phyloP scores from a whole-genome alignment of 2,888 invertebrate species.

The Hyalella azteca region DNA sequence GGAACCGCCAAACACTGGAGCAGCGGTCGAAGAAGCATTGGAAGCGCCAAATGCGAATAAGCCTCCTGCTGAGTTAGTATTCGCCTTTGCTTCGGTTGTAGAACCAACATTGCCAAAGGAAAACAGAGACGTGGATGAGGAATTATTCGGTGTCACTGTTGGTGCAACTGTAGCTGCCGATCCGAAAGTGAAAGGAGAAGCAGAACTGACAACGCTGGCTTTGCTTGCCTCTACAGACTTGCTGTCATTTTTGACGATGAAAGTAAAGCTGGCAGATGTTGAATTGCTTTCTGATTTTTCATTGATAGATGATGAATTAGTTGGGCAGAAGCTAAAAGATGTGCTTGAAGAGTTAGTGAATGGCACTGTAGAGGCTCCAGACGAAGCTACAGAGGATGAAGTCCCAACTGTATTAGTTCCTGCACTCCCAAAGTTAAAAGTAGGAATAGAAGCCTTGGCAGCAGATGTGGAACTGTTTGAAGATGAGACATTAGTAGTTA shows the following conservation, averaged over 20 bases:
- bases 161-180: slow-evolving; percentile 23
- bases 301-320: not conserved
- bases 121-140: slow-evolving; percentile 38
- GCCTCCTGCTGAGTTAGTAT: not conserved
- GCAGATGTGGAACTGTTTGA: not conserved
- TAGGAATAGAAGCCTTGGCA: not conserved
- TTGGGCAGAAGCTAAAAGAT: not conserved
- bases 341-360: slow-evolving; percentile 7
- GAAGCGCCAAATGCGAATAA: slow-evolving; percentile 8
- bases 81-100: not conserved
- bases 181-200: slow-evolving; percentile 39
- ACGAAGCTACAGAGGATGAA: not conserved
- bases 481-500: not conserved
- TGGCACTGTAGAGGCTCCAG: not conserved
- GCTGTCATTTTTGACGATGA: not conserved
- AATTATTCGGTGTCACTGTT: not conserved
- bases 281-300: not conserved
- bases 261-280: not conserved
- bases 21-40: not conserved
- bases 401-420: slow-evolving; percentile 3
- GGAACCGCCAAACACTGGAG: not conserved
- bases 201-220: not conserved
- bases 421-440: slow-evolving; percentile 3
- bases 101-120: slow-evolving; percentile 30
- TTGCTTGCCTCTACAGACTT: not conserved